Evolutionary conservation across 37 sponge, comb jelly and placozoan species (phyloP).

Genomic region (Sycon ciliatum): DNA sequence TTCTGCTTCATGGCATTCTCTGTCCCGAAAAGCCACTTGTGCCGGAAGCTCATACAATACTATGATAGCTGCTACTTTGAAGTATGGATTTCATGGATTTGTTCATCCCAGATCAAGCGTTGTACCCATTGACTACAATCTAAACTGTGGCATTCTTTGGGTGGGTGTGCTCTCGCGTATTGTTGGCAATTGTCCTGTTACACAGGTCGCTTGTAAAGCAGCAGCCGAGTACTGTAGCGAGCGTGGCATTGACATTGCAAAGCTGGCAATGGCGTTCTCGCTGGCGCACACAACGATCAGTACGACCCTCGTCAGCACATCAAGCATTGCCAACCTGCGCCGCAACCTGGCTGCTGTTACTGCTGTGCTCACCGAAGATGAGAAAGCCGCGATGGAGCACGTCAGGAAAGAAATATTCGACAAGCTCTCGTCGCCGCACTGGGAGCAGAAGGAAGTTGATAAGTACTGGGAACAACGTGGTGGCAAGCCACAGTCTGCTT

Average conservation of each 20-base stretch:
- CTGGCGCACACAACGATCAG: background rate
- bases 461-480: slow-evolving; percentile 36
- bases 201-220: slow-evolving; percentile 47
- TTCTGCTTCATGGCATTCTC: too few species aligned
- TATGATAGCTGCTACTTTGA: too few species aligned
- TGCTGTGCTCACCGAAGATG: slow-evolving; percentile 30
- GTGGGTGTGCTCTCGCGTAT: too few species aligned
- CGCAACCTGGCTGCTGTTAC: slow-evolving; percentile 35
- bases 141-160: too few species aligned
- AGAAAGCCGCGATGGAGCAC: slow-evolving; percentile 35
- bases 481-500: too few species aligned
- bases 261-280: slow-evolving; percentile 48
- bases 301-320: slow-evolving; percentile 64
- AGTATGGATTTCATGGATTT: too few species aligned
- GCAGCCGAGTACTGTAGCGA: slow-evolving; percentile 60
- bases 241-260: slow-evolving; percentile 53
- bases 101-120: too few species aligned
- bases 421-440: slow-evolving; percentile 27
- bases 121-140: too few species aligned
- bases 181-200: too few species aligned
- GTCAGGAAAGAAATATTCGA: slow-evolving; percentile 33
- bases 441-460: slow-evolving; percentile 53
- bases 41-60: too few species aligned
- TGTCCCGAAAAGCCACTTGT: too few species aligned
- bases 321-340: slow-evolving; percentile 22